Evolutionary conservation across 2,113 vertebrate species (phyloP).

Genomic region (Labeo rohita): DNA sequence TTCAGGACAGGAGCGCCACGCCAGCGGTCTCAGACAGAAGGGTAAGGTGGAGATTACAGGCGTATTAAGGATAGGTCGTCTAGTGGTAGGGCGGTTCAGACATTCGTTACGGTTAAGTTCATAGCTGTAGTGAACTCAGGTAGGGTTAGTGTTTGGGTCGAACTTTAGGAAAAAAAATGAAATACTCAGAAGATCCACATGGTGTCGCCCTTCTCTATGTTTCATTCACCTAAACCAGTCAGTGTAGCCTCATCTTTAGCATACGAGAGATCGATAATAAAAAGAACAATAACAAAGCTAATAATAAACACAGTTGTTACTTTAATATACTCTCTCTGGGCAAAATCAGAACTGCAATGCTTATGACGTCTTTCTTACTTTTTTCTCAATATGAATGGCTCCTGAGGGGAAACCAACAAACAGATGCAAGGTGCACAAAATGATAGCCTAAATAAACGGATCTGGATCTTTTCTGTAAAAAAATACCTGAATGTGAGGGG

Average conservation of each 20-base stretch:
- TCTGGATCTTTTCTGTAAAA: neutral
- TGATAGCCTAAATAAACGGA: neutral
- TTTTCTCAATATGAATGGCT: neutral
- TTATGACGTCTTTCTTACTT: neutral
- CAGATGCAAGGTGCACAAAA: neutral
- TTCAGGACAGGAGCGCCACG: neutral
- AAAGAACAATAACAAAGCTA: neutral
- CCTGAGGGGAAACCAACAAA: neutral
- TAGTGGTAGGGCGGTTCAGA: too few relatives aligned
- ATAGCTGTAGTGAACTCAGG: neutral
- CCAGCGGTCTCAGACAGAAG: too few relatives aligned
- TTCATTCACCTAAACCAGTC: neutral
- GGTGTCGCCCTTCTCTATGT: neutral
- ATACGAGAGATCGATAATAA: neutral
- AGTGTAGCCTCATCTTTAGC: neutral
- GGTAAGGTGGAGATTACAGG: too few relatives aligned
- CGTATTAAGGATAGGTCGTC: too few relatives aligned
- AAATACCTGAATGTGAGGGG: neutral
- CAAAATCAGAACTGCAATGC: neutral
- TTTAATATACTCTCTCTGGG: neutral
- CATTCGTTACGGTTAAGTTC: too few relatives aligned
- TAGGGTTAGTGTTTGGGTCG: neutral
- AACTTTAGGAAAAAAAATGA: neutral
- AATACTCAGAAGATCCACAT: constrained; percentile 52
- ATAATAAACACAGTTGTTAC: neutral